Evolutionary conservation across 2,888 invertebrate genomes (phyloP), one percentile per base, ranked within the genome.

Genomic region (Mesorhabditis belari): DNA sequence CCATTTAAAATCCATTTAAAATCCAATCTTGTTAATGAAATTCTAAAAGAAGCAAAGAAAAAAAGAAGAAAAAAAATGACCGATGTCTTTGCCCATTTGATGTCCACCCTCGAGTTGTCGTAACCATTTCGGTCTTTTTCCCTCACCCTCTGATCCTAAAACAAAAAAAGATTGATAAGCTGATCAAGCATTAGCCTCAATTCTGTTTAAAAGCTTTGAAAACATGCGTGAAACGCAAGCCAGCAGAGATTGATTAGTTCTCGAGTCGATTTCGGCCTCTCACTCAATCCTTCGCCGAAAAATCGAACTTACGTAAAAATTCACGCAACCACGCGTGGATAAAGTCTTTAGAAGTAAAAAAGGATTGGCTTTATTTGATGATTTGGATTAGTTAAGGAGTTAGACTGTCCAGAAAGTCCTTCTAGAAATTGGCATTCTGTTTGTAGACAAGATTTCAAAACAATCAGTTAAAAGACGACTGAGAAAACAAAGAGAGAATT

Each of bases 91-190:
- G n/a, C 74, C 74, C 67, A 69, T 66, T 4, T 67, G 66, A 28
- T 73, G 68, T 21, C 80, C 79, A 23, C 75, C 79, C 62, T 81
- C 81, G 52, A 81, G 60, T 55, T 81, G 79, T n/a, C 80, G 65
- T 66, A 81, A 63, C 81, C 81, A 81, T 60, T 81, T 81, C 6
- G 81, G 81, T 19, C 79, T 64, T 57, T 77, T 77, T 2, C 74
- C 75, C 58, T 79, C 78, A 0, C 73, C 72, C 61, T 78, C 78
- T 6, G 62, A 64, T 25, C 69, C 58, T 52, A 23, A 52, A 54
- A 26, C 4, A 5, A 35, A 3, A 55, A 19, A 5, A 55, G 4
- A 44, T 24, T 21, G 5, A 53, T 4, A n/a, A 24, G 5, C 25
- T n/a, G n/a, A n/a, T n/a, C n/a, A n/a, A n/a, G n/a, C n/a, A n/a